These are phyloP conservation scores for Linepithema humile DNA, from an alignment of 1,140 invertebrate genomes.

Conservation along the genomic window DNA sequence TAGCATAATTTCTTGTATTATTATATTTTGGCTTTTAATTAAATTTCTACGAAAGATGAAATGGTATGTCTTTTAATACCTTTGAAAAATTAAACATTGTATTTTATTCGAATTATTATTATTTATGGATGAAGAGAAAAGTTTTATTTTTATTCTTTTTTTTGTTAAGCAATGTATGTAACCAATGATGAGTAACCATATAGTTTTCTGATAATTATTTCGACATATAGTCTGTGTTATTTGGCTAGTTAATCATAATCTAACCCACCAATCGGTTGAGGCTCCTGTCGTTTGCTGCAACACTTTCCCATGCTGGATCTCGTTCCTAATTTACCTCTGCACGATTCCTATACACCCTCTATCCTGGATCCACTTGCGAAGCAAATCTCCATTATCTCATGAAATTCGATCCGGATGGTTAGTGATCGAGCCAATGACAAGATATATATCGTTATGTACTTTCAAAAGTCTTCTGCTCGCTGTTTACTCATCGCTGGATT, in stretches of 20 bases:
- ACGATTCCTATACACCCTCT: constrained; percentile 59
- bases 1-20: no score
- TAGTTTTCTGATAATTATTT: constrained; percentile 15
- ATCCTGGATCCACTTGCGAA: constrained; percentile 63
- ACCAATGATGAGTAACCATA: no score
- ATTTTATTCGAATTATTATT: no score
- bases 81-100: no score
- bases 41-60: no score
- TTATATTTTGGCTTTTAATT: no score
- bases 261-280: constrained; percentile 86
- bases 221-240: neutral
- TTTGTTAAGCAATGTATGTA: no score
- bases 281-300: constrained; percentile 90
- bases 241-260: no score
- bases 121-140: no score
- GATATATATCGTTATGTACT: constrained; percentile 43
- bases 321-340: constrained; percentile 58
- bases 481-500: constrained; percentile 69
- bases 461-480: constrained; percentile 53
- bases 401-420: constrained; percentile 41
- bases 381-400: constrained; percentile 74
- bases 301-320: constrained; percentile 87
- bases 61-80: no score
- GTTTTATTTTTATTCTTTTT: no score
- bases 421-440: neutral